Conservation (phyloP, 2,113 vertebrate genomes). For the Marmota monax region DNA sequence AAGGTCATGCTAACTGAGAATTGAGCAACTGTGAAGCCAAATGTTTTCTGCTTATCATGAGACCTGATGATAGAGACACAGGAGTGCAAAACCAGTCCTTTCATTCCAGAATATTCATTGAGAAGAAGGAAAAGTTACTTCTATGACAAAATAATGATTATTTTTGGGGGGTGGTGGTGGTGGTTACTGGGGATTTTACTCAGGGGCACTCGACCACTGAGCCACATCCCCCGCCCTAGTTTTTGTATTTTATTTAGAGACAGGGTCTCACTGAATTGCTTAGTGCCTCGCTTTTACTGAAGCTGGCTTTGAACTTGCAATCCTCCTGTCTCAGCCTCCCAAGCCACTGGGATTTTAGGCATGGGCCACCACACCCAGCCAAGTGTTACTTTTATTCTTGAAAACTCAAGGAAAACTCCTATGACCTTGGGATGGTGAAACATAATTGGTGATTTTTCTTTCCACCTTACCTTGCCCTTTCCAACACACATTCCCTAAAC, state of each 20-base stretch:
- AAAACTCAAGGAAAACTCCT: not conserved
- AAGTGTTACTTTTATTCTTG: not conserved
- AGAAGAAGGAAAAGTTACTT: slow-evolving; percentile 55
- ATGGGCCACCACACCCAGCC: too few relatives aligned
- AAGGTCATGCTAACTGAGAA: not conserved
- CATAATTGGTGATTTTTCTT: not conserved
- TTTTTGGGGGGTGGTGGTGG: too few relatives aligned
- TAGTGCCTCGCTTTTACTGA: too few relatives aligned
- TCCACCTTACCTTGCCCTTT: not conserved
- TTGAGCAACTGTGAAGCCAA: not conserved
- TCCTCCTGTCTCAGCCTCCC: too few relatives aligned
- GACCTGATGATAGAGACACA: not conserved
- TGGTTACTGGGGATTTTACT: too few relatives aligned
- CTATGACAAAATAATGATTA: slow-evolving; percentile 27
- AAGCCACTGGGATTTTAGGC: too few relatives aligned
- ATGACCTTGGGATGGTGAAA: not conserved
- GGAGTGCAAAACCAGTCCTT: not conserved
- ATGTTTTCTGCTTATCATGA: not conserved
- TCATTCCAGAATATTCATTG: not conserved
- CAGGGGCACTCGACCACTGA: too few relatives aligned
- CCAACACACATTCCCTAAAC: not conserved
- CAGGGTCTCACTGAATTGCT: too few relatives aligned
- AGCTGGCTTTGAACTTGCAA: too few relatives aligned
- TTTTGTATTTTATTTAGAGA: too few relatives aligned
- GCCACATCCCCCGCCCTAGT: too few relatives aligned